Conservation (phyloP, 2,888 invertebrate genomes). For the Pimpla rufipes region DNA sequence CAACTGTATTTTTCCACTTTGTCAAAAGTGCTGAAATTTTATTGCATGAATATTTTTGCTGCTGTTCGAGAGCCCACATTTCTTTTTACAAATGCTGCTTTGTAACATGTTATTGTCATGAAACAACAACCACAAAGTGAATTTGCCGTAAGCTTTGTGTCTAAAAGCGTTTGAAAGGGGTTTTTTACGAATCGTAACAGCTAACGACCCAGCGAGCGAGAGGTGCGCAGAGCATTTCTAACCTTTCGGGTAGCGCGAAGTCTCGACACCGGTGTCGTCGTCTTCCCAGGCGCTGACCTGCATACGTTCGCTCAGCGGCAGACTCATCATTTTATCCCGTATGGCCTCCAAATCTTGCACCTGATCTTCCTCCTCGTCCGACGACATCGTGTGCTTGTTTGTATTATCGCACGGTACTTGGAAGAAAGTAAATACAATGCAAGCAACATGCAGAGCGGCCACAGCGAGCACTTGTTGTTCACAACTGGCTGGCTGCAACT, state of each 20-base stretch:
- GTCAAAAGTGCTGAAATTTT: no score
- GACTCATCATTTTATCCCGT: constrained; percentile 79
- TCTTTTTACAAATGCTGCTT: no score
- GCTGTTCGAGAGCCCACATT: no score
- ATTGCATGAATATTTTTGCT: no score
- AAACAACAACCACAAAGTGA: no score
- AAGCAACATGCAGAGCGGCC: neutral
- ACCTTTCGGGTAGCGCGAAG: constrained; percentile 91
- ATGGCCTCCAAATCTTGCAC: constrained; percentile 79
- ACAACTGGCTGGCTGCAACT: constrained; percentile 12
- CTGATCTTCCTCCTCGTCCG: constrained; percentile 81
- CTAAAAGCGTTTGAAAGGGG: no score
- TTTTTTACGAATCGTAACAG: no score
- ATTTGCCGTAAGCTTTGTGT: no score
- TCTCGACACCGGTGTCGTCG: constrained; percentile 90
- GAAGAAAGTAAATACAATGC: no score
- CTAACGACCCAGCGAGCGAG: neutral
- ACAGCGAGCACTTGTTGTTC: constrained; percentile 7
- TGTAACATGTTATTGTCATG: no score
- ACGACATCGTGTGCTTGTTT: constrained; percentile 74
- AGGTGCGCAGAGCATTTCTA: constrained; percentile 72
- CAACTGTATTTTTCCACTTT: no score
- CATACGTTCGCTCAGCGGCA: constrained; percentile 82
- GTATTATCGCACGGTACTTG: neutral
- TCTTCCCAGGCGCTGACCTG: constrained; percentile 94